These are phyloP conservation scores for Siniperca obscura DNA, from an alignment of 2,797 vertebrate genomes.

Conservation along the genomic window DNA sequence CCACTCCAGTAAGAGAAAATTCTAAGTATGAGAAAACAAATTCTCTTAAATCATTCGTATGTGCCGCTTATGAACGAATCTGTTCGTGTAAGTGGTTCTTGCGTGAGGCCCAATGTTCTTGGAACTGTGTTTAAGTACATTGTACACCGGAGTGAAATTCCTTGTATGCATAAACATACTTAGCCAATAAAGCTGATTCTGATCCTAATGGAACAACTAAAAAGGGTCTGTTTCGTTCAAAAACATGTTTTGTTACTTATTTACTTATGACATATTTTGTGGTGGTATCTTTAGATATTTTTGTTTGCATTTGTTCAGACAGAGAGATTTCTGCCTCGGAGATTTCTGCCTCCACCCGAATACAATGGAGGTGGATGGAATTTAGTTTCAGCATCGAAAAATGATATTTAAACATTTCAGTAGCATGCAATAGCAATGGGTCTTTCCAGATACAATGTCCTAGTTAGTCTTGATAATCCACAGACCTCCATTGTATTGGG, in stretches of 20 bases:
- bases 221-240: background rate
- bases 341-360: background rate
- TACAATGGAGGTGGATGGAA: constrained; percentile 13
- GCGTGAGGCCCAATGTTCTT: background rate
- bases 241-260: background rate
- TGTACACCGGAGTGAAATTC: background rate
- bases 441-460: constrained; percentile 28
- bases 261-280: background rate
- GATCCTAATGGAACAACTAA: no score
- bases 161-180: background rate
- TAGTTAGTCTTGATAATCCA: constrained; percentile 39
- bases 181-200: background rate
- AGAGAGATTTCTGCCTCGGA: background rate
- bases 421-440: constrained; percentile 23
- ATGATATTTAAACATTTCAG: constrained; percentile 39
- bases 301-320: background rate
- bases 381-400: constrained; percentile 12
- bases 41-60: background rate
- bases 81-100: background rate
- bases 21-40: background rate
- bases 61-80: background rate
- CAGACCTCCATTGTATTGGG: constrained; percentile 34
- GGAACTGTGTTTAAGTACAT: background rate
- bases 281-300: background rate
- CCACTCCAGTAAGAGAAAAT: background rate